Evolutionary conservation across 2,888 invertebrate species (phyloP).

Genomic region (Cyaniris semiargus): DNA sequence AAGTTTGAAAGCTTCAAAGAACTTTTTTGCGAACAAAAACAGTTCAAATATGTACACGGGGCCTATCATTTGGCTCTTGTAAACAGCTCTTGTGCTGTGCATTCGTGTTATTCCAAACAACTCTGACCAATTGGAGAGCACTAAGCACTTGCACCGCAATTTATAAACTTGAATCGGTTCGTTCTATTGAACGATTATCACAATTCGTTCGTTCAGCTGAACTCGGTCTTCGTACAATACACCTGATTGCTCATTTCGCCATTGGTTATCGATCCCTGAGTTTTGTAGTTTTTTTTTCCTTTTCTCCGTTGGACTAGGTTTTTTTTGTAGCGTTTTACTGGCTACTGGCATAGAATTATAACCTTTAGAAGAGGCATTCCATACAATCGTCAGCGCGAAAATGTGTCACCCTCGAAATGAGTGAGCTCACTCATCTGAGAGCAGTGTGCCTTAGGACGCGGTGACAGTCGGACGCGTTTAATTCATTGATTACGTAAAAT

Average conservation of each 20-base stretch:
- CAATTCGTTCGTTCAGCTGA: constrained; percentile 39
- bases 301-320: neutral
- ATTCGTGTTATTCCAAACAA: constrained; percentile 41
- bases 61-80: constrained; percentile 35
- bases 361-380: too few species aligned
- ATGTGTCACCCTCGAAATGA: too few species aligned
- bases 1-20: too few species aligned
- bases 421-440: too few species aligned
- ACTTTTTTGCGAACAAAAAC: too few species aligned
- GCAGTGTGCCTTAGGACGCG: too few species aligned
- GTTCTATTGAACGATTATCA: constrained; percentile 42
- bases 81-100: constrained; percentile 36
- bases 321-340: neutral
- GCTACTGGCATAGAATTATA: too few species aligned
- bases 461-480: too few species aligned
- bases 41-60: constrained; percentile 5
- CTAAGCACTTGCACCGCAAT: constrained; percentile 36
- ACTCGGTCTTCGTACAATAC: constrained; percentile 30
- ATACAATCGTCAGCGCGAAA: too few species aligned
- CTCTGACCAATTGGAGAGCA: constrained; percentile 35
- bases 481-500: too few species aligned
- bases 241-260: constrained; percentile 11
- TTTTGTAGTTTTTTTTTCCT: constrained; percentile 9
- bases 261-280: constrained; percentile 21
- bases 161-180: constrained; percentile 42